Evolutionary conservation across 2,113 vertebrate genomes (phyloP).

Genomic region (Dipodomys merriami): DNA sequence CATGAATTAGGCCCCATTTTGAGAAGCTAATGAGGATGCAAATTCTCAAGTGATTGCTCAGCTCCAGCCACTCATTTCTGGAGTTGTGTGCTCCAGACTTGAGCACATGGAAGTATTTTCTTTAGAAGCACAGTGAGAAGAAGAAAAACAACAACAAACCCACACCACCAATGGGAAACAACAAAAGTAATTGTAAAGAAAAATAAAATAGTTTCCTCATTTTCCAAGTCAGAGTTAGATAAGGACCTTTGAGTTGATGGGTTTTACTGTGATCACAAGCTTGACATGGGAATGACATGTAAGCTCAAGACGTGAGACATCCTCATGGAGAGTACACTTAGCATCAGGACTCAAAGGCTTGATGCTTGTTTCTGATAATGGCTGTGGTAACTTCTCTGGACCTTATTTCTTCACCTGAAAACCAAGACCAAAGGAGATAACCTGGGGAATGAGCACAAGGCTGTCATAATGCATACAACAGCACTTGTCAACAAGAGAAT

Average conservation of each 20-base stretch:
- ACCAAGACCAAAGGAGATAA: background rate
- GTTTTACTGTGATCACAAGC: fast-evolving
- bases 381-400: background rate
- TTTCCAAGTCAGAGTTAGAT: background rate
- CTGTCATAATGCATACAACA: background rate
- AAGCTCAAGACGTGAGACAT: fast-evolving
- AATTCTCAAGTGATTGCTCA: background rate
- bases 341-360: fast-evolving
- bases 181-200: background rate
- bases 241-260: background rate
- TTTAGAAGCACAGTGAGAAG: background rate
- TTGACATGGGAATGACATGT: fast-evolving
- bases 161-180: too few species aligned
- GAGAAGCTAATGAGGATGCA: background rate
- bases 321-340: fast-evolving
- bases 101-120: background rate
- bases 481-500: background rate
- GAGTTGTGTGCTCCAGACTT: background rate
- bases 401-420: background rate
- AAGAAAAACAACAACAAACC: too few species aligned
- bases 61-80: background rate
- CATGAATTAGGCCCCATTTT: fast-evolving
- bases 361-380: background rate
- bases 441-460: too few species aligned
- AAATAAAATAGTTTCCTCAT: background rate